Evolutionary conservation across 2,888 invertebrate species (phyloP).

Genomic region (Mylabris sibirica): DNA sequence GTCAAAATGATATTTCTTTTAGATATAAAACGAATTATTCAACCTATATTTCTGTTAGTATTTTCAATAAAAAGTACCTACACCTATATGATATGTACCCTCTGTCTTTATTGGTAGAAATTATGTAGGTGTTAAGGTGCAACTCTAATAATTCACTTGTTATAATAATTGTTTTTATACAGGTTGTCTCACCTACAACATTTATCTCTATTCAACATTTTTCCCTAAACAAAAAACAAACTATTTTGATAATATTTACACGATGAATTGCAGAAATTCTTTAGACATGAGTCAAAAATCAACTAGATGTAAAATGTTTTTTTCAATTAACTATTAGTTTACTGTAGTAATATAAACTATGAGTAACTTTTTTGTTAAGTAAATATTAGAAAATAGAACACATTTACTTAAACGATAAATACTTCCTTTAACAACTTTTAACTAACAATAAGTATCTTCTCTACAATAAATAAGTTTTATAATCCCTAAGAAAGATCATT

Average conservation of each 20-base stretch:
- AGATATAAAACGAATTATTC: constrained; percentile 4
- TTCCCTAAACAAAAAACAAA: not conserved
- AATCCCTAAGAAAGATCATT: too few relatives aligned
- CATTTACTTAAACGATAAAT: not conserved
- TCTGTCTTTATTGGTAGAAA: not conserved
- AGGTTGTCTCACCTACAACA: not conserved
- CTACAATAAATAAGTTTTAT: too few relatives aligned
- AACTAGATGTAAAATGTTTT: not conserved
- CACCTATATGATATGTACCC: not conserved
- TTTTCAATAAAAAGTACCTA: too few relatives aligned
- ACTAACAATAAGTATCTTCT: too few relatives aligned
- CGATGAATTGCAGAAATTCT: not conserved
- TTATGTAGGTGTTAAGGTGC: not conserved
- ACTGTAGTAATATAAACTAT: not conserved
- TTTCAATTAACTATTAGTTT: not conserved
- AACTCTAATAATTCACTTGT: not conserved
- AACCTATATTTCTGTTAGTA: not conserved
- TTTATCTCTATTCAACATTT: not conserved
- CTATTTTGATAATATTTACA: not conserved
- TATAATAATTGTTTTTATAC: constrained; percentile 1
- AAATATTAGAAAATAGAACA: not conserved
- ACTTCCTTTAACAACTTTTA: not conserved
- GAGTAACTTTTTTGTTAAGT: not conserved
- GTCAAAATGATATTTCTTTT: not conserved
- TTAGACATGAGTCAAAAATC: not conserved